Evolutionary conservation across 2,113 vertebrate species (phyloP).

Genomic region (Maccullochella peelii): DNA sequence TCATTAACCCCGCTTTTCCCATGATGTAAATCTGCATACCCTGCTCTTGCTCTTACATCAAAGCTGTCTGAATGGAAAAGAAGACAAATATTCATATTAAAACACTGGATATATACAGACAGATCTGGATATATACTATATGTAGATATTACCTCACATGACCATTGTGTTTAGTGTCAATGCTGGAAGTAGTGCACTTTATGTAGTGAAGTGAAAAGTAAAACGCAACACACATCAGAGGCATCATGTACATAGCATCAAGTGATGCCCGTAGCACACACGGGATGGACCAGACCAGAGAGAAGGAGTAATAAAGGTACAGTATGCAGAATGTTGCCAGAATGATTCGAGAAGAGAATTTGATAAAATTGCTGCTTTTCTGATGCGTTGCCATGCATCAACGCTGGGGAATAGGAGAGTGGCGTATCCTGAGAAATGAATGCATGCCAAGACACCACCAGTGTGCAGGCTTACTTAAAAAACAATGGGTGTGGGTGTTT

Average conservation of each 20-base stretch:
- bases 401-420: background rate
- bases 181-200: background rate
- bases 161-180: background rate
- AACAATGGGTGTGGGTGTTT: background rate
- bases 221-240: background rate
- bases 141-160: background rate
- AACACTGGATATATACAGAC: background rate
- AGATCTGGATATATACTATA: background rate
- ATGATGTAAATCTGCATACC: background rate
- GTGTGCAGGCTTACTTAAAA: background rate
- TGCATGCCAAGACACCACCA: background rate
- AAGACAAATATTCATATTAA: background rate
- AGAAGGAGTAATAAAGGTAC: background rate
- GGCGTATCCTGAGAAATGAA: background rate
- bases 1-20: conserved; percentile 35
- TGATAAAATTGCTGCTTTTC: background rate
- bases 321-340: background rate
- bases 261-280: background rate
- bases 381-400: background rate
- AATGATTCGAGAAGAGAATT: background rate
- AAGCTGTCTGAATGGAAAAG: conserved; percentile 1
- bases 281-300: background rate
- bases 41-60: background rate
- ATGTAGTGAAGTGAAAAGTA: background rate
- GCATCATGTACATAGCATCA: background rate